Evolutionary conservation across 2,888 invertebrate genomes (phyloP), one percentile per base, ranked within the genome.

Genomic region (Cremastobaeus sp.): DNA sequence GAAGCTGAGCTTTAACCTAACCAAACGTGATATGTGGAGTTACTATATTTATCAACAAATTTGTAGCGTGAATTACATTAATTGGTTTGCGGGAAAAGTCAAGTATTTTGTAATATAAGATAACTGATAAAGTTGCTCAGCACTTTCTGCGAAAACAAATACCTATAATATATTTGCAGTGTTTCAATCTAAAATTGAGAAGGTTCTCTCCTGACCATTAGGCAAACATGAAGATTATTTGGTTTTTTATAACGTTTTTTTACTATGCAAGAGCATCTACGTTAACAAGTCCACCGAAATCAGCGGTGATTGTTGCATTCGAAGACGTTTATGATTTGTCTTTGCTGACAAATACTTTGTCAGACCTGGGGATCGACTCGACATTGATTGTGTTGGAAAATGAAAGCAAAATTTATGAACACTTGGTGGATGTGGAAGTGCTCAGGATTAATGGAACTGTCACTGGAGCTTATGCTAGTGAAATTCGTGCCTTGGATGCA

Each of bases 251-350:
- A 55, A 18, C 60, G n/a, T 68, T 70, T 14, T 35, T 77, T 35
- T 62, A 55, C 54, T 50, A 60, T 47, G 75, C 54, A 62, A 68
- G 74, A 14, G 78, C 81, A 9, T 86, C 87, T 1, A 80, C 73
- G 17, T 68, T 85, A 20, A 59, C 76, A 6, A 65, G 77, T 62
- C 86, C 87, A 3, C 84, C 86, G 32, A 79, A 82, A 66, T 83
- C 83, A 35, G 86, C 85, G 14, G 57, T 87, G 17, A 70, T 87
- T 11, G 71, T 87, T 9, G 84, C 83, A 1, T 87, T 87, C 52
- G 87, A 87, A 15, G 81, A 82, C 35, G 52, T 69, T 3, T 85
- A 87, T 57, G 87, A 87, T 50, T 59, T 86, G 15, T 87, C 87
- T 0, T 76, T 86, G 45, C 62, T 87, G 8, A 86, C 87, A 3